These are phyloP conservation scores for Agelastica alni DNA, from an alignment of 2,888 invertebrate species.

Conservation along the genomic window DNA sequence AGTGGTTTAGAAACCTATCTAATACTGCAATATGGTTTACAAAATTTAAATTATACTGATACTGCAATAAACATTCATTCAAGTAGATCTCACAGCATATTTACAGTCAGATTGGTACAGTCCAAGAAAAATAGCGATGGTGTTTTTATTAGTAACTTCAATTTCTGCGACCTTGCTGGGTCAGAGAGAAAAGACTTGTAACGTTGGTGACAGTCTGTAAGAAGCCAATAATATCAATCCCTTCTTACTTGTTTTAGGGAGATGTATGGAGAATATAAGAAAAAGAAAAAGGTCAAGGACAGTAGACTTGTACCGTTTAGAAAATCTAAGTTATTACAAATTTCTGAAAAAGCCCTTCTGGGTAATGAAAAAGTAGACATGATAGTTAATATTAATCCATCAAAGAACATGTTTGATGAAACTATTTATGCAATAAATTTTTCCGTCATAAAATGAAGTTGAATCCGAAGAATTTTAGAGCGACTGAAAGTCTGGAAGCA, in stretches of 20 bases:
- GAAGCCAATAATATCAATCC: constrained; percentile 91
- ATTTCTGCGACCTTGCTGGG: constrained; percentile 92
- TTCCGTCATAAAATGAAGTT: too few relatives aligned
- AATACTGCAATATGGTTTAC: constrained; percentile 75
- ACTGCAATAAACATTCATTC: constrained; percentile 81
- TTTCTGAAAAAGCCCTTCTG: too few relatives aligned
- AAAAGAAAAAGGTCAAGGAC: too few relatives aligned
- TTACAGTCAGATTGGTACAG: constrained; percentile 78
- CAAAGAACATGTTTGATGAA: too few relatives aligned
- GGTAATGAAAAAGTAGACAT: too few relatives aligned
- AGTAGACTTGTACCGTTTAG: too few relatives aligned
- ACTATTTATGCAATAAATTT: too few relatives aligned
- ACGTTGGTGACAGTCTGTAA: constrained; percentile 71
- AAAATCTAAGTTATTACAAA: too few relatives aligned
- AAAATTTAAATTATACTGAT: constrained; percentile 74
- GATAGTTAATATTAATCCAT: too few relatives aligned
- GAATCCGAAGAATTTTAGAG: too few relatives aligned
- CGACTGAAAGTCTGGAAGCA: too few relatives aligned
- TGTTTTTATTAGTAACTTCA: constrained; percentile 58
- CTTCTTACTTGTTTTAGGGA: constrained; percentile 80
- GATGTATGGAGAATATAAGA: too few relatives aligned
- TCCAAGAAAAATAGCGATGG: constrained; percentile 50
- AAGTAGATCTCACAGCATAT: constrained; percentile 88
- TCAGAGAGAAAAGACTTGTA: constrained; percentile 80
- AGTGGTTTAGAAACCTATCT: constrained; percentile 78